These are phyloP conservation scores for Eupristina koningsbergeri DNA, from an alignment of 1,140 invertebrate genomes.

Conservation along the genomic window DNA sequence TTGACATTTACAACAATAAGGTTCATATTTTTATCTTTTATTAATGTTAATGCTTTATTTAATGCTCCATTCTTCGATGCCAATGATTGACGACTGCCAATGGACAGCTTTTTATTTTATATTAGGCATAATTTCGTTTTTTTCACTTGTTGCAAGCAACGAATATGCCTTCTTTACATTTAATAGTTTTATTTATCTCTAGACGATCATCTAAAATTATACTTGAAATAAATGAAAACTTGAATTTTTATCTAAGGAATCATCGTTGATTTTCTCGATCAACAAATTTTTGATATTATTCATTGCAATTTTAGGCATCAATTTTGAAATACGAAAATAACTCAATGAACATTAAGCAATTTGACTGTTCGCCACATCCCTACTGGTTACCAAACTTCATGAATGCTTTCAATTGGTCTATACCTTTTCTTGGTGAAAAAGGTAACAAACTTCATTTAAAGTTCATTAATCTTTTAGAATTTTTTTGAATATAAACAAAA, in stretches of 20 bases:
- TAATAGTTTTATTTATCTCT: no score
- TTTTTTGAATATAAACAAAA: background rate
- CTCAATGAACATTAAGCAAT: slow-evolving; percentile 99
- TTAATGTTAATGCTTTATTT: no score
- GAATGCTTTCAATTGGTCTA: slow-evolving; percentile 99
- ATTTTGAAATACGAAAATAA: slow-evolving; percentile 99
- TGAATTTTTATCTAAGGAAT: no score
- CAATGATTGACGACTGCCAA: no score
- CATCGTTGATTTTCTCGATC: no score
- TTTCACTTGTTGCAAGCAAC: no score
- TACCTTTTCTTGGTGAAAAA: slow-evolving; percentile 99
- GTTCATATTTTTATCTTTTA: slow-evolving; percentile 68
- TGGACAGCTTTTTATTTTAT: no score
- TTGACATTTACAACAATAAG: slow-evolving; percentile 99
- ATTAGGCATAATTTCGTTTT: no score
- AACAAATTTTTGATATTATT: background rate
- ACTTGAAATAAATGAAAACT: no score
- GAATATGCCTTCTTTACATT: no score
- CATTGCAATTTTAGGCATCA: slow-evolving; percentile 82
- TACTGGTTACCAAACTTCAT: slow-evolving; percentile 99
- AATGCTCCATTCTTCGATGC: no score
- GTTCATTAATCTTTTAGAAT: background rate
- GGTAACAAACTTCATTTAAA: slow-evolving; percentile 71
- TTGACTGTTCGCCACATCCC: slow-evolving; percentile 99
- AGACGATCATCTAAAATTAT: no score